Base-by-base conservation (phyloP, 2,113 vertebrate species). In the Sturnus vulgaris region DNA sequence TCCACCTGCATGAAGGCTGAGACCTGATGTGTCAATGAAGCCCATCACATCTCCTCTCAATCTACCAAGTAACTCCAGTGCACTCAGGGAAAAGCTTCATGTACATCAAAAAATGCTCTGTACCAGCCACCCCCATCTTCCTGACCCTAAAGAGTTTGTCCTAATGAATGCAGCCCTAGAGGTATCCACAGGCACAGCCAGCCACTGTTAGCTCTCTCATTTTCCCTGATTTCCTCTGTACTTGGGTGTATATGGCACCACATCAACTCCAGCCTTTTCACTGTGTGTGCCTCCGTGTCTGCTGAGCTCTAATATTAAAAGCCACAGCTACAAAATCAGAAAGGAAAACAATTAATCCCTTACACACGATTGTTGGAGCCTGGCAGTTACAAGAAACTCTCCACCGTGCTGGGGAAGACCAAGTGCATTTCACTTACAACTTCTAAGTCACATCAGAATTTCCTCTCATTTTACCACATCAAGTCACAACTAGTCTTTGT, bases 401-500 rank as follows among this genome's bases (percentile, higher is more conserved):
- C 22, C 11, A 6, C 44, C 5, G 4, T 19, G 35, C 52, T 39
- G 35, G 12, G 49, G 44, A 88, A 65, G 15, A 92, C 65, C 79
- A 64, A 83, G 64, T 8, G 42, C 31, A 31, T 83, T 90, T 87
- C 85, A 60, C 35, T 80, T 60, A 25, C 19, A 75, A 53, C 63
- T 88, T 77, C 3, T 0, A 84, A 87, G 73, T 70, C 50, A 33
- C n/a, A 81, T 83, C 61, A 90, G 60, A 92, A 81, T 93, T 79
- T 82, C 68, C 50, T 85, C 71, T 94, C 42, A 47, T 95, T 88
- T 88, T 86, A 57, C 68, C 79, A 64, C 72, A 86, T 66, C 68
- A 65, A 75, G 82, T 94, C 95, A 96, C 71, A 93, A 53, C 24
- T 9, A 39, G 23, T 90, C 55, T 88, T 75, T 71, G 52, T 97